Base-by-base conservation (phyloP, 2,113 vertebrate genomes). In the Antigone vipio region DNA sequence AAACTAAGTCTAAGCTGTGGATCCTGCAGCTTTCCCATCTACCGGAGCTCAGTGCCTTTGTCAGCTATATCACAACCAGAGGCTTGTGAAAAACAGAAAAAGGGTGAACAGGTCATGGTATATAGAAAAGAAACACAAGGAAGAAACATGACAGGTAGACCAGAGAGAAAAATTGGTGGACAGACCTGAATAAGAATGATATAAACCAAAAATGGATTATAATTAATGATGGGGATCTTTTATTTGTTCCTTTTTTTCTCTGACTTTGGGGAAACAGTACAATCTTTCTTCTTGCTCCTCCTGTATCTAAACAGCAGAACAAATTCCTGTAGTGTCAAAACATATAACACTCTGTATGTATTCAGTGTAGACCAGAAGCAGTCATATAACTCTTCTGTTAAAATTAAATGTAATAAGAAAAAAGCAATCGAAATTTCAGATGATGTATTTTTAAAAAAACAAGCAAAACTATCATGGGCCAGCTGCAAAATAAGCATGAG, bases 121-220 rank as follows among this genome's bases (percentile, higher is more conserved):
- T 35, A 32, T 10, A 52, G 68, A 89, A 89, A 89, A 56, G 23
- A 74, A 85, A 56, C 17, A 40, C 26, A 38, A 56, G 32, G 24
- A 67, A 60, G 52, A 73, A 35, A 35, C 17, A 19, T 2, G 6
- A 11, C 22, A 56, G 11, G 35, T 29, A 15, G 21, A 73, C 32
- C 11, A 40, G 14, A 53, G 21, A 67, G 24, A 49, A 73, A 78
- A 85, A 18, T 2, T 8, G 8, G 26, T 66, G 22, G 20, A 38
- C 20, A 78, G 62, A 72, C 5, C 4, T 7, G 15, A 35, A 60
- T 78, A 85, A 71, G 0, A 62, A 76, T 23, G 4, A 8, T 75
- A 56, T 4, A 0, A 19, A 42, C 52, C 26, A 35, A 53, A 81
- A 55, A 76, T 5, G 0, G 9, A 20, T 52, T 15, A 4, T 4